Conservation (phyloP, 2,113 vertebrate species). For the Notarius lentiginosus region DNA sequence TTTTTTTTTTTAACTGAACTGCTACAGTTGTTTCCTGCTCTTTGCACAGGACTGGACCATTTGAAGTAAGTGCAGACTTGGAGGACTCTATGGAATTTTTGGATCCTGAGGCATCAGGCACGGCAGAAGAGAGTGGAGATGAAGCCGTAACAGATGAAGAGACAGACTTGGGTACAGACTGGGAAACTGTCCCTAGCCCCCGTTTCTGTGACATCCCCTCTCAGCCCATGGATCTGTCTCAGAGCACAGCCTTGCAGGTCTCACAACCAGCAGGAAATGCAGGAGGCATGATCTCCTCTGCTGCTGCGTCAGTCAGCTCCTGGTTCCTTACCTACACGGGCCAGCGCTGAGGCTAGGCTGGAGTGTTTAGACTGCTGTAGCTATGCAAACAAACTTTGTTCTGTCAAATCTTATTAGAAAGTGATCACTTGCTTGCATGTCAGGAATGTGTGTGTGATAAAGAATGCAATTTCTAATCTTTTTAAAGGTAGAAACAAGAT, state of each 20-base stretch:
- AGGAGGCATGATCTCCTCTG: constrained; percentile 93
- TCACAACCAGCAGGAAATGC: constrained; percentile 83
- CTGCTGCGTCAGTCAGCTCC: constrained; percentile 91
- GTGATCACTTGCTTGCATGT: constrained; percentile 29
- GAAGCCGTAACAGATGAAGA: constrained; percentile 90
- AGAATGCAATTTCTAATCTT: constrained; percentile 6
- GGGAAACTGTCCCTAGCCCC: constrained; percentile 97
- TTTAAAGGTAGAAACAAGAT: constrained; percentile 16
- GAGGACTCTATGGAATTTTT: constrained; percentile 98
- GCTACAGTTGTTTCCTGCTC: neutral
- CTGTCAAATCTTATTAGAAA: constrained; percentile 21
- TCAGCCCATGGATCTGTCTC: constrained; percentile 88
- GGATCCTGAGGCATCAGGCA: constrained; percentile 82
- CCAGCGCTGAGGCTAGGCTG: constrained; percentile 77
- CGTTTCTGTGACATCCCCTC: constrained; percentile 98
- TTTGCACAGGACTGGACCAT: constrained; percentile 84
- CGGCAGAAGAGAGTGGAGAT: constrained; percentile 88
- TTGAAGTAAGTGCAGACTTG: constrained; percentile 88
- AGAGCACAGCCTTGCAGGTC: constrained; percentile 84
- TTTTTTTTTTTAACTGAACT: neutral
- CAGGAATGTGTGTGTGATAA: constrained; percentile 23
- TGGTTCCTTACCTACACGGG: constrained; percentile 94
- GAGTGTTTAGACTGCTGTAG: constrained; percentile 24
- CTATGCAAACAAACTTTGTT: constrained; percentile 49
- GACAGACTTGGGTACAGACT: constrained; percentile 94